Conservation (phyloP, 92 coral and sea anemone species). For the Actinostola sp. region DNA sequence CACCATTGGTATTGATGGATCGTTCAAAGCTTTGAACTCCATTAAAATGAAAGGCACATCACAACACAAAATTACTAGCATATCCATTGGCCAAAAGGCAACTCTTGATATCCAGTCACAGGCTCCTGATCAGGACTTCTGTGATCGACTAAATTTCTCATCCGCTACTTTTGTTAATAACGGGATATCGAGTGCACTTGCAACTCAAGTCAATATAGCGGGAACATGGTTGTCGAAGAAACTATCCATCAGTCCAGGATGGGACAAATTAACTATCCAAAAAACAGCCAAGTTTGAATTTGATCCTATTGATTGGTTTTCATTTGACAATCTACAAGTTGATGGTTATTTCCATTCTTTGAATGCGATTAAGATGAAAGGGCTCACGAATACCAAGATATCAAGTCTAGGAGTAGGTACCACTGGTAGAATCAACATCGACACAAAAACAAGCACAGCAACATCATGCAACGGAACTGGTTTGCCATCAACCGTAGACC, state of each 20-base stretch:
- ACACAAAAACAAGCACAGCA: conserved; percentile 20
- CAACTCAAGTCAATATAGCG: conserved; percentile 30
- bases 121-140: conserved; percentile 12
- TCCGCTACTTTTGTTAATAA: neutral
- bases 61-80: conserved; percentile 21
- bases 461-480: conserved; percentile 16
- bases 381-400: conserved; percentile 31
- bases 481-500: neutral
- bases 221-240: conserved; percentile 33
- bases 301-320: conserved; percentile 27
- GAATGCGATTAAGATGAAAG: conserved; percentile 39
- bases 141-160: conserved; percentile 15
- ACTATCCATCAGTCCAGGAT: conserved; percentile 48
- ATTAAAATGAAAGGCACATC: conserved; percentile 39
- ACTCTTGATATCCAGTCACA: conserved; percentile 31
- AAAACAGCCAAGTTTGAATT: conserved; percentile 33
- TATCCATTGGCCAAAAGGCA: conserved; percentile 25
- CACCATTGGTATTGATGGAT: conserved; percentile 22
- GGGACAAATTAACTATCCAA: conserved; percentile 27
- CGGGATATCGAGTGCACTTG: conserved; percentile 35
- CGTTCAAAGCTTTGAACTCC: conserved; percentile 14
- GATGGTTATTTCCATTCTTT: conserved; percentile 40
- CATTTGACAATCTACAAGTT: conserved; percentile 1
- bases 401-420: conserved; percentile 16
- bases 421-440: conserved; percentile 34